Percentiles rank a stretch among this genome's conserved stretches.
Evolutionary conservation across 2,888 invertebrate species (phyloP).

Genomic region (Tribolium freemani): DNA sequence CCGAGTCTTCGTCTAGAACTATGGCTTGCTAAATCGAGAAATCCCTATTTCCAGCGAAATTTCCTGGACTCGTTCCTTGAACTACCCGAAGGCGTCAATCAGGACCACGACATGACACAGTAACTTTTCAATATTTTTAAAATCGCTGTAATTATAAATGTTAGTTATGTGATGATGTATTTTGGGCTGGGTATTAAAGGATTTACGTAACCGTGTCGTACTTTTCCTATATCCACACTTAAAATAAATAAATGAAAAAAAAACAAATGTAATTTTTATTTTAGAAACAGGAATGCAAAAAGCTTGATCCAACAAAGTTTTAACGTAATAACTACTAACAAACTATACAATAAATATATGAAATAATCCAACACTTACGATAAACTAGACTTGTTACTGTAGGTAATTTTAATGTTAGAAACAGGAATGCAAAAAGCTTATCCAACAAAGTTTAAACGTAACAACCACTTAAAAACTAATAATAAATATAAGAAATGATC

Average conservation of each 20-base stretch:
- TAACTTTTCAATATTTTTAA: not conserved
- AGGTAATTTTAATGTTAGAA: not conserved
- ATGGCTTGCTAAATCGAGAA: conserved; percentile 63
- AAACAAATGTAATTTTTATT: not conserved
- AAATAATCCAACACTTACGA: no score
- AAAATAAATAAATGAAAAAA: not conserved
- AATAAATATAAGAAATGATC: no score
- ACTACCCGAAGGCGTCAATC: conserved; percentile 18
- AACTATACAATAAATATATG: no score
- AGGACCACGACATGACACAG: conserved; percentile 9
- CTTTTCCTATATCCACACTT: no score
- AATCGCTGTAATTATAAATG: not conserved
- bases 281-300: not conserved
- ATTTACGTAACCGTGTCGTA: not conserved
- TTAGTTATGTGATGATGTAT: conserved; percentile 6
- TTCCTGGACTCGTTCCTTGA: conserved; percentile 42
- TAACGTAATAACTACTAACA: no score
- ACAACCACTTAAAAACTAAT: no score
- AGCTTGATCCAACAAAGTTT: no score
- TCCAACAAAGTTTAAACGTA: no score
- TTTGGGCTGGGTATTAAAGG: conserved; percentile 39
- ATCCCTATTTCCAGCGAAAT: conserved; percentile 54
- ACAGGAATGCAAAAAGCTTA: not conserved
- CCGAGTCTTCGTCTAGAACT: conserved; percentile 63
- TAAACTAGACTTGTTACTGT: no score